Conservation (phyloP, 2,888 invertebrate species). For the Willowsia nigromaculata region DNA sequence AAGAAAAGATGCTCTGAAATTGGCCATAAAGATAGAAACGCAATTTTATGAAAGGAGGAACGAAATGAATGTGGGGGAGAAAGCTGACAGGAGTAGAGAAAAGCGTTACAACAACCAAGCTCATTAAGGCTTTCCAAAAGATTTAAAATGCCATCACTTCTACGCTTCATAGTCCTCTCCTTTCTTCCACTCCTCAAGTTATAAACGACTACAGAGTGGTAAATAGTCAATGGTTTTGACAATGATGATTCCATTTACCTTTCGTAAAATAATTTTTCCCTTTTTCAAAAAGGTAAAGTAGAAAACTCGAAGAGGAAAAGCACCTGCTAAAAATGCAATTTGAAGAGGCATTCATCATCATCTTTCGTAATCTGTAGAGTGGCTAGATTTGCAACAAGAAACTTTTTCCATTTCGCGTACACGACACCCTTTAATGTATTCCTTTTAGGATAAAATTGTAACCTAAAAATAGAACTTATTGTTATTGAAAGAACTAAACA, state of each 20-base stretch:
- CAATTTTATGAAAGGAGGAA: background rate
- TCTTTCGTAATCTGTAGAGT: background rate
- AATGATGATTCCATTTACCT: background rate
- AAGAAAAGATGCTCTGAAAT: background rate
- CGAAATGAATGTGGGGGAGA: background rate
- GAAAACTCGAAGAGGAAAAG: background rate
- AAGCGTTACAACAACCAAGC: slow-evolving; percentile 24
- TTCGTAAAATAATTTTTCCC: background rate
- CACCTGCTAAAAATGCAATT: slow-evolving; percentile 43
- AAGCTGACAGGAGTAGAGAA: background rate
- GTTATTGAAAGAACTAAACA: background rate
- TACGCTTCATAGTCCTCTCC: background rate
- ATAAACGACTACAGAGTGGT: background rate
- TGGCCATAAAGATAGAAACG: slow-evolving; percentile 3
- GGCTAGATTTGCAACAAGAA: too few relatives aligned
- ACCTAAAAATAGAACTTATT: background rate
- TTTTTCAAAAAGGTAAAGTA: background rate
- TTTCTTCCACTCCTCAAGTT: background rate
- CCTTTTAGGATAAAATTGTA: background rate
- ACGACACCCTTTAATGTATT: background rate
- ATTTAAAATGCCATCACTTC: slow-evolving; percentile 24
- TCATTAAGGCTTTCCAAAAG: slow-evolving; percentile 37
- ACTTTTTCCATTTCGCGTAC: too few relatives aligned
- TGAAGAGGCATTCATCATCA: slow-evolving; percentile 29
- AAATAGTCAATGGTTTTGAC: background rate